Evolutionary conservation across 2,113 vertebrate genomes (phyloP), one percentile per base, ranked within the genome.

Genomic region (Puffinus mauretanicus): DNA sequence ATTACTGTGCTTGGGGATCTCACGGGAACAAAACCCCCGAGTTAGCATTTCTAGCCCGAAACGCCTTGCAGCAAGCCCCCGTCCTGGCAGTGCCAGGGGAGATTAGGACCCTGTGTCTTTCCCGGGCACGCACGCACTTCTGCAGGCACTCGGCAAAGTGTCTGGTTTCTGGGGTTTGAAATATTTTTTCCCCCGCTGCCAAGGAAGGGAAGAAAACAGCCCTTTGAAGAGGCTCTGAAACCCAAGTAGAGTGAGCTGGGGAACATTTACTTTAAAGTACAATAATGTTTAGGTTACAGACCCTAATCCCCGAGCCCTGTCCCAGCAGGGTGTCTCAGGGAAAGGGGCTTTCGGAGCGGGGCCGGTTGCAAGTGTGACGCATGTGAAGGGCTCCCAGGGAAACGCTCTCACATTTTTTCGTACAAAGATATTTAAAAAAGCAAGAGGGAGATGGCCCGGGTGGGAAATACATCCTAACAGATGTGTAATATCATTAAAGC

Each of bases 401-500:
- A 96, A 93, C 11, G 19, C 51, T 77, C 44, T 61, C 42, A 26
- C 80, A 86, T 87, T 87, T 94, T 96, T 96, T 82, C 4, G 1
- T 84, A 52, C 58, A 80, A 93, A 96, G 97, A 86, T 83, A 93
- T 97, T 83, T 87, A 5, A 52, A 93, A 86, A 83, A 88, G 94
- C 90, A 93, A 46, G 49, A 94, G 54, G 3, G 52, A 97, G 93
- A 89, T 88, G 73, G 85, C 51, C 82, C 38, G 90, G 84, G 82
- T 88, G 85, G 90, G 89, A 96, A 97, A 88, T 80, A 76, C 85
- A 57, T 90, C 94, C 95, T 87, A 98, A 88, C 98, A 98, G 98
- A 98, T 98, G 98, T 97, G 96, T 96, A 97, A 96, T 94, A 97
- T 98, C 98, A 98, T 98, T 97, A 98, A 97, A 98, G 93, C 83